Base-by-base conservation (phyloP, 53 echinoderm and acorn worm species). In the Antedon mediterranea region DNA sequence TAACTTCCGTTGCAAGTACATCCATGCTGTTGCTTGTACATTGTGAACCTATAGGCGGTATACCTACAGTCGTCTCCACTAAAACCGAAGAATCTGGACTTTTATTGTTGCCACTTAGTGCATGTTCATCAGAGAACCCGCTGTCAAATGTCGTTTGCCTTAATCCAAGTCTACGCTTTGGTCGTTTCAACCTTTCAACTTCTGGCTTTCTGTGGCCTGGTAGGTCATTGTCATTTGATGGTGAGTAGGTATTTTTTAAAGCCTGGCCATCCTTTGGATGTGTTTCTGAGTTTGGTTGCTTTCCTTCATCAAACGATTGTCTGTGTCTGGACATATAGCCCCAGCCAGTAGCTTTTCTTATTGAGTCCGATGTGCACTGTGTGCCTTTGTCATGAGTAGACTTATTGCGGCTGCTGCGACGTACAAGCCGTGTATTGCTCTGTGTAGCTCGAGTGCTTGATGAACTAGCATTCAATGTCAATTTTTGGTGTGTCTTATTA, bases 61-160 rank as follows among this genome's bases (percentile, higher is more conserved):
- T n/a, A n/a, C n/a, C n/a, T n/a, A n/a, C n/a, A n/a, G n/a, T n/a
- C n/a, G n/a, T n/a, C 23, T 23, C 57, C 23, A 11, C 2, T 57
- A 18, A 57, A 23, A 57, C 20, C 11, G 14, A n/a, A n/a, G n/a
- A 57, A 11, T 57, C 57, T 57, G 20, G 20, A 18, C 57, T 57
- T 57, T 18, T 33, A 14, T 81, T 78, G 31, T 81, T 80, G 33
- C 84, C 81, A 43, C 81, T 78, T 30, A 85, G 85, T 23, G 87
- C 89, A 76, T 92, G 86, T 74, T 92, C 98, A 77, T 98, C 98
- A 31, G 92, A 92, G 43, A 83, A 98, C 4, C 98, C 98, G 81
- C 98, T 98, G 71, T 98, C 98, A 34, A 93, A 93, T 0, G 98
- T 98, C 3, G 92, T 78, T 57, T 98, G 92, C 28, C 88, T 80